Percentiles rank a stretch among this genome's conserved stretches.
Evolutionary conservation across 1,140 invertebrate species (phyloP).

Genomic region (Psilanteris sp.): DNA sequence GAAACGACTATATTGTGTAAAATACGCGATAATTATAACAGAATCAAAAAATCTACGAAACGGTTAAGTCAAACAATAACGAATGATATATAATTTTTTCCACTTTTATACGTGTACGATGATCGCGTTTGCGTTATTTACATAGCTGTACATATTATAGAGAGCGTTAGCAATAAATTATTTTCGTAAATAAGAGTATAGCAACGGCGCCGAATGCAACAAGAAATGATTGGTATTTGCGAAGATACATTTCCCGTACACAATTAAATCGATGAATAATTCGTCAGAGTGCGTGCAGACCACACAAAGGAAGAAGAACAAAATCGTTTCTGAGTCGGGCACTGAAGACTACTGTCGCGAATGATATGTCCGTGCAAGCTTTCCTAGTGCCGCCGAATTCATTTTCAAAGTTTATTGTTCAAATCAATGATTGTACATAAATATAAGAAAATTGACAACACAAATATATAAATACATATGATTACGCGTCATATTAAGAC

Average conservation of each 20-base stretch:
- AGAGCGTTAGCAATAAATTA: no score
- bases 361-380: slow-evolving; percentile 79
- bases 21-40: no score
- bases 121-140: no score
- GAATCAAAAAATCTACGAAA: no score
- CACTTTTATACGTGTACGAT: no score
- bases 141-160: no score
- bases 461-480: slow-evolving; percentile 28
- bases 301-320: slow-evolving; percentile 45
- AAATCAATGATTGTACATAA: slow-evolving; percentile 21
- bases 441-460: slow-evolving; percentile 14
- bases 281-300: slow-evolving; percentile 65
- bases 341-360: slow-evolving; percentile 69
- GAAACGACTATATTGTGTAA: no score
- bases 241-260: slow-evolving; percentile 58
- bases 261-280: slow-evolving; percentile 71
- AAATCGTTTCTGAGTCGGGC: slow-evolving; percentile 45
- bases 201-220: no score
- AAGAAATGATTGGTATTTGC: slow-evolving; percentile 39
- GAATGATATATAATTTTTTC: no score
- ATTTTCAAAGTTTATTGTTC: slow-evolving; percentile 47
- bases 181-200: no score
- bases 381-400: slow-evolving; percentile 77
- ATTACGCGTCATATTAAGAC: no score
- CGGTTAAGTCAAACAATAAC: no score